These are phyloP conservation scores for Pterois miles DNA, from an alignment of 2,797 vertebrate genomes.

Conservation along the genomic window DNA sequence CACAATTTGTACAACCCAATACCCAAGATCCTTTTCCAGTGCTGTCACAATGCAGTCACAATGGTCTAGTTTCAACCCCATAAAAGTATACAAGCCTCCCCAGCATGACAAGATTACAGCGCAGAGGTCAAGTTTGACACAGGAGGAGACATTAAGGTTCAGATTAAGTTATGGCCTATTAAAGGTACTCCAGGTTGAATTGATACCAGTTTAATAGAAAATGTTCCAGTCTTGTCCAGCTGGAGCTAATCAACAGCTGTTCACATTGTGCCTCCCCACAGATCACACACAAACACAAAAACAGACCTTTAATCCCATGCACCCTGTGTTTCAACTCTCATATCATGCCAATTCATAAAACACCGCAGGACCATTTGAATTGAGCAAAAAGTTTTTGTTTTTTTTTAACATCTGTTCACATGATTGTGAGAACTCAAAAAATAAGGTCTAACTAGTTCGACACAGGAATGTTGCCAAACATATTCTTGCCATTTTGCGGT, in stretches of 20 bases:
- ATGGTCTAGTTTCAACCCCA: neutral
- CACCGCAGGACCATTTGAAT: neutral
- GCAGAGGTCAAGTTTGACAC: neutral
- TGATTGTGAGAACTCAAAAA: neutral
- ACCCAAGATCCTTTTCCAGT: neutral
- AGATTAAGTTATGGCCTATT: neutral
- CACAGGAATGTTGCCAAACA: conserved; percentile 21
- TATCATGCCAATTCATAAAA: neutral
- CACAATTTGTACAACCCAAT: neutral
- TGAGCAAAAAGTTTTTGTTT: neutral
- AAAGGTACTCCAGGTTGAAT: neutral
- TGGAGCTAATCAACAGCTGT: neutral
- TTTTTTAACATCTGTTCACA: neutral
- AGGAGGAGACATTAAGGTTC: neutral
- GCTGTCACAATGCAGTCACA: neutral
- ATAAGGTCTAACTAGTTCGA: neutral
- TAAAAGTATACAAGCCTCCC: neutral
- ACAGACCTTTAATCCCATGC: conserved; percentile 6
- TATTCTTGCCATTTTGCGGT: neutral
- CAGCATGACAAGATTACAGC: neutral
- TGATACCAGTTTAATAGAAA: conserved; percentile 12
- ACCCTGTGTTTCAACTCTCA: neutral
- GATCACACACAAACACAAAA: conserved; percentile 27
- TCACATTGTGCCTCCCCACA: neutral
- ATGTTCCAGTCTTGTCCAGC: neutral